Base-by-base conservation (phyloP, 2,888 invertebrate genomes). In the Microlaimidae sp. region DNA sequence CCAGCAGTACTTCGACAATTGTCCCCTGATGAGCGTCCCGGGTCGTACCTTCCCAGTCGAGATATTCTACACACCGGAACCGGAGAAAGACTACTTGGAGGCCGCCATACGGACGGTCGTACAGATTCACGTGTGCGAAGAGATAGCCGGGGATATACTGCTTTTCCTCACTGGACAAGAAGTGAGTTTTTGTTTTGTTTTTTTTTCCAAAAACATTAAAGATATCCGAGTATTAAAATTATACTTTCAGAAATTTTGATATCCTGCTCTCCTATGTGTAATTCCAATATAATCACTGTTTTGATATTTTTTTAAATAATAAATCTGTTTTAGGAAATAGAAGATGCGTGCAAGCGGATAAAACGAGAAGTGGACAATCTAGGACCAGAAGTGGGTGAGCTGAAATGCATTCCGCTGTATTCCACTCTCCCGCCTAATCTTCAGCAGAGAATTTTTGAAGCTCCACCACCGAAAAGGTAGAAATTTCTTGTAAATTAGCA, bases 1-100 rank as follows among this genome's bases (percentile, higher is more conserved):
- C 73, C 70, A 95, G 76, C 84, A 86, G 70, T 99, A 99, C 71
- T 99, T 99, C 70, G 95, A 92, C 64, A 86, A 90, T 70, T 95
- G 95, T 0, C 97, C 97, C 0, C 73, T 99, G 38, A 90, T 99
- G 88, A 92, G 87, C 65, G 93, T 99, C 0, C 97, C 97, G 0
- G 97, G 90, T 23, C 78, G 90, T 64, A 90, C 89, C 1, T 87
- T 88, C 75, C 88, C 89, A 1, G 90, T 90, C 0, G 90, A 90
- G 71, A 97, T 99, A 60, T 97, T 95, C 74, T 99, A 95, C 74
- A 97, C 97, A 0, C 95, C 93, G 0, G 95, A 97, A 68, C 93
- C 97, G 0, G 97, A 99, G 72, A 75, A 85, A 19, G 95, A 99
- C 69, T 99, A 99, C 69, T 72, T 99, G 54, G 97, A 99, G 74